Percentiles rank a stretch among this genome's conserved stretches.
phyloP scores from a whole-genome alignment of 2,888 invertebrate species.

The Platycheirus albimanus region DNA sequence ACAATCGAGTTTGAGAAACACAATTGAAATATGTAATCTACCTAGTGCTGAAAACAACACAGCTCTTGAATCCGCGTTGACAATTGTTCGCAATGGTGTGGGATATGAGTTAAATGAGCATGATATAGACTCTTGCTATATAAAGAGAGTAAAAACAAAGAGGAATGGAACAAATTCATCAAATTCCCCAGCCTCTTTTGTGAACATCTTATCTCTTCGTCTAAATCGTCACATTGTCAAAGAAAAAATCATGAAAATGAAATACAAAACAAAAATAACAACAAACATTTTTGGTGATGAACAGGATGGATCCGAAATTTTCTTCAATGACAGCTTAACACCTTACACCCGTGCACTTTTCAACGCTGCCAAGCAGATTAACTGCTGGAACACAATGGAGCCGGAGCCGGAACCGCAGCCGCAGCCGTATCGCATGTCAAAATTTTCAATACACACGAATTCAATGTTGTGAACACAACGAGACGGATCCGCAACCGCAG shows the following conservation, averaged over 20 bases:
- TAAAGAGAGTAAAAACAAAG: constrained; percentile 19
- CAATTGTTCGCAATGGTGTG: constrained; percentile 20
- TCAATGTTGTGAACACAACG: too few relatives aligned
- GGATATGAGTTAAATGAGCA: constrained; percentile 7
- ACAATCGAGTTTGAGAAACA: constrained; percentile 8
- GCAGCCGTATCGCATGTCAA: too few relatives aligned
- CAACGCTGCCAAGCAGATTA: constrained; percentile 2
- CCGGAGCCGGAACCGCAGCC: too few relatives aligned
- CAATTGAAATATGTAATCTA: constrained; percentile 31
- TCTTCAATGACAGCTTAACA: constrained; percentile 6
- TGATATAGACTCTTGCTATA: constrained; percentile 20
- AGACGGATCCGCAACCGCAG: too few relatives aligned
- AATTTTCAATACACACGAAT: too few relatives aligned
- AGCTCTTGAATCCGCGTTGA: constrained; percentile 27
- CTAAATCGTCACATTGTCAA: constrained; percentile 5
- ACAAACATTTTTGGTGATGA: constrained; percentile 3
- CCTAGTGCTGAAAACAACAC: constrained; percentile 10
- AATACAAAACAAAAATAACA: background rate
- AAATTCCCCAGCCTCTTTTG: background rate
- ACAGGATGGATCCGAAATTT: constrained; percentile 14
- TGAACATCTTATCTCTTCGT: background rate
- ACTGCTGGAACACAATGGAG: too few relatives aligned
- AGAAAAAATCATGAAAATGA: constrained; percentile 18
- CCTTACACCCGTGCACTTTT: constrained; percentile 8
- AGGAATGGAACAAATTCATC: background rate